Conservation (phyloP, 2,797 vertebrate genomes). For the Dendrocincla fuliginosa region DNA sequence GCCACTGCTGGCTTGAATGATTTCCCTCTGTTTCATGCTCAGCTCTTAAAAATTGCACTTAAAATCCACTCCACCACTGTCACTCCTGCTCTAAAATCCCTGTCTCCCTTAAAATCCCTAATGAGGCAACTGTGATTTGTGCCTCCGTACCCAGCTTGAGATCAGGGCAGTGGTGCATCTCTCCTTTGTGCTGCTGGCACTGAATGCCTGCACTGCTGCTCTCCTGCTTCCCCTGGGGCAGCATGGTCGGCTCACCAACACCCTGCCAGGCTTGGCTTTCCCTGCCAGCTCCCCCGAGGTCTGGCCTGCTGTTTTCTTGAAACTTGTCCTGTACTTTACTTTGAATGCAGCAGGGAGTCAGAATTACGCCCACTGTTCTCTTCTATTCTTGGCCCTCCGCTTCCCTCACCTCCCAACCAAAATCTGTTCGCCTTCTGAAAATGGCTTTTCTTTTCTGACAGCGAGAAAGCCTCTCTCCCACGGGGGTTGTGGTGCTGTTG, state of each 20-base stretch:
- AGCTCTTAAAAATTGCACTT: too few species aligned
- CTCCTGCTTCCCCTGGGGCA: not conserved
- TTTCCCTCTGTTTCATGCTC: not conserved
- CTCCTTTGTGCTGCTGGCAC: not conserved
- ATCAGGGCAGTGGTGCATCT: fast-evolving
- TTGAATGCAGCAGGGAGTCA: conserved; percentile 56
- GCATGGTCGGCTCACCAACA: not conserved
- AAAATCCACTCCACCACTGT: not conserved
- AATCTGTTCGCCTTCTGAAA: conserved; percentile 69
- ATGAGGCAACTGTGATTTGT: fast-evolving
- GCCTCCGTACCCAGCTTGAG: not conserved
- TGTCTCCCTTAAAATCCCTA: not conserved
- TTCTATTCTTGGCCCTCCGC: conserved; percentile 62
- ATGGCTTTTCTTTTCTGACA: conserved; percentile 40
- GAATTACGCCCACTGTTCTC: conserved; percentile 60
- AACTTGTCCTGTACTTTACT: conserved; percentile 57
- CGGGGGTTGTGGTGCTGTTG: not conserved
- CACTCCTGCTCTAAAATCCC: not conserved
- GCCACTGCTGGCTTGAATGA: fast-evolving
- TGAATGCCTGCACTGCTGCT: not conserved
- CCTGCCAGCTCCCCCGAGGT: not conserved
- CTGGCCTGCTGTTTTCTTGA: conserved; percentile 1
- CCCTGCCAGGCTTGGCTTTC: not conserved
- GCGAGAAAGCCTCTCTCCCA: conserved; percentile 38
- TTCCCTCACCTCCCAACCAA: conserved; percentile 71